Evolutionary conservation across 1,140 invertebrate genomes (phyloP), one percentile per base, ranked within the genome.

Genomic region (Zaprionus gabonicus): DNA sequence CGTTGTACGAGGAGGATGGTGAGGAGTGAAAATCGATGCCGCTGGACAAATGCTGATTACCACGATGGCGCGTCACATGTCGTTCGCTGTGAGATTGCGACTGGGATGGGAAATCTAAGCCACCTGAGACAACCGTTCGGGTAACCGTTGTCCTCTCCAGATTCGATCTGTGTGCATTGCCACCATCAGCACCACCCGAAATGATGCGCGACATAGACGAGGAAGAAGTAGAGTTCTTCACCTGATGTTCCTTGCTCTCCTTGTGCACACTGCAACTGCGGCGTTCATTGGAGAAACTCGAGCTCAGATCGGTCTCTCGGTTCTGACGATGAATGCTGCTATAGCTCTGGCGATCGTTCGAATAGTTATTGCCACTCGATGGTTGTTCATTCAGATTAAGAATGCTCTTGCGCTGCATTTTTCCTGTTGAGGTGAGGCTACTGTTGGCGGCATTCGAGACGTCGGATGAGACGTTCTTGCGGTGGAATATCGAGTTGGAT

Each of bases 371-470:
- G 25, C 57, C 71, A 58, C 82, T 91, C 0, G 85, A 95, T 60
- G 95, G 86, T 74, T 95, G 95, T 72, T 96, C 96, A 20, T 95
- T 95, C 0, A 97, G 93, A 88, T 97, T 97, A 1, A 95, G 95
- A 25, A 97, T 96, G 59, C 96, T 97, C 91, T 96, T 97, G 31
- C 96, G 94, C 84, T 97, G 96, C 79, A 96, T 95, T 13, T 96
- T 95, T 17, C 96, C 96, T 1, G 96, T 95, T 0, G 96, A 95
- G n/a, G 96, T 96, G 5, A 95, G 95, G 4, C 95, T 90, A 6
- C 95, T 82, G 10, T 95, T 91, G 36, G 76, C 72, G 3, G 77
- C 75, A 62, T 84, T 77, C 4, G 78, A 80, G 15, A 23, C 23
- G 1, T 92, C 91, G 15, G 46, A 78, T 12, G 82, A 65, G 10